phyloP scores from a whole-genome alignment of 2,888 invertebrate genomes.

The Neoscelio sp. region DNA sequence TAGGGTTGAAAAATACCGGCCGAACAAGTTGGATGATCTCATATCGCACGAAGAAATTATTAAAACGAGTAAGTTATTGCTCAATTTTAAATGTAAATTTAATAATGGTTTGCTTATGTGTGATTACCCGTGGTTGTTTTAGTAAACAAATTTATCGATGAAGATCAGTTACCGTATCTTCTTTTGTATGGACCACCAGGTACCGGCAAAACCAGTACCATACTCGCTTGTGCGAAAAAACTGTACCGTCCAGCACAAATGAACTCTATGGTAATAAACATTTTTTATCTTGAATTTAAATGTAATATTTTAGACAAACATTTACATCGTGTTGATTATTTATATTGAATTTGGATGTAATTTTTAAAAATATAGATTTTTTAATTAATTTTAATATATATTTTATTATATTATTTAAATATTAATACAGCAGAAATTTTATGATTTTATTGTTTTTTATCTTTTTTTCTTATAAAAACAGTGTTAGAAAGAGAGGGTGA shows the following conservation, averaged over 20 bases:
- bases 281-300: constrained; percentile 6
- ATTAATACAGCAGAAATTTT: too few species aligned
- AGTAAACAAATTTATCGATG: constrained; percentile 94
- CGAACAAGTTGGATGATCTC: constrained; percentile 94
- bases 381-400: constrained; percentile 3
- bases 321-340: constrained; percentile 38
- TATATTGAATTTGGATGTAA: constrained; percentile 23
- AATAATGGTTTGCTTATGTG: too few species aligned
- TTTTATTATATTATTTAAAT: too few species aligned
- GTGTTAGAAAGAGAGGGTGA: too few species aligned
- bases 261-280: constrained; percentile 91
- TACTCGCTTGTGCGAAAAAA: constrained; percentile 96
- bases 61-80: constrained; percentile 92
- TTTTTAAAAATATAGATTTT: too few species aligned
- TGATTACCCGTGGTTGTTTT: too few species aligned
- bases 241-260: constrained; percentile 95
- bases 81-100: constrained; percentile 30
- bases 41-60: constrained; percentile 99
- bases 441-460: too few species aligned
- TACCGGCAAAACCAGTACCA: constrained; percentile 99
- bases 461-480: too few species aligned
- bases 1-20: constrained; percentile 99
- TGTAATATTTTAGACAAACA: neutral
- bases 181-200: constrained; percentile 99
- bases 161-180: constrained; percentile 97